phyloP scores from a whole-genome alignment of 1,140 invertebrate species.

The Paraescarpia echinospica region DNA sequence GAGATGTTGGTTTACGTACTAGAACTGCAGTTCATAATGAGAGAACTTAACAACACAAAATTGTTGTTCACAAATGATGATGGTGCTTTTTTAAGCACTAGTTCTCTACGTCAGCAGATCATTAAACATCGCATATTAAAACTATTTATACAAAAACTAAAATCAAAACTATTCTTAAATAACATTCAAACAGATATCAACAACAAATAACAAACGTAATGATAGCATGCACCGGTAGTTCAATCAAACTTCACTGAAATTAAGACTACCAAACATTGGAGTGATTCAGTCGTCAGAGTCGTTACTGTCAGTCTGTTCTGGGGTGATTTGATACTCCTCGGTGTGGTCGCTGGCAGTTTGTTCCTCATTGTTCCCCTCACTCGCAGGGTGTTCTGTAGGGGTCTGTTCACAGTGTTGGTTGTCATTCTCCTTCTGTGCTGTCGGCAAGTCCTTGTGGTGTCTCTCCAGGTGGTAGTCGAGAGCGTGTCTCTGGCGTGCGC shows the following conservation, averaged over 20 bases:
- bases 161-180: neutral
- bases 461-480: constrained; percentile 52
- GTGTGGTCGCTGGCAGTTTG: neutral
- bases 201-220: neutral
- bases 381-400: neutral
- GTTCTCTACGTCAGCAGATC: too few species aligned
- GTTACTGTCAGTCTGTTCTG: neutral
- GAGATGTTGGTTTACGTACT: too few species aligned
- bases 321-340: neutral
- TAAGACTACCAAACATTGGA: neutral
- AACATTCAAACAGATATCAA: neutral
- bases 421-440: neutral
- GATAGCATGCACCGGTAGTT: neutral
- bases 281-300: neutral
- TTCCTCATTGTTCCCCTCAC: neutral
- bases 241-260: neutral
- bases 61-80: too few species aligned
- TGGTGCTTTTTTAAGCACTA: too few species aligned
- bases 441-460: constrained; percentile 30
- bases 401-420: neutral
- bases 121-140: too few species aligned
- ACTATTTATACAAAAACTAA: too few species aligned
- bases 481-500: constrained; percentile 49
- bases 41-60: too few species aligned
- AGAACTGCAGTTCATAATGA: too few species aligned